Evolutionary conservation across 2,113 vertebrate genomes (phyloP).

Genomic region (Myotis yumanensis): DNA sequence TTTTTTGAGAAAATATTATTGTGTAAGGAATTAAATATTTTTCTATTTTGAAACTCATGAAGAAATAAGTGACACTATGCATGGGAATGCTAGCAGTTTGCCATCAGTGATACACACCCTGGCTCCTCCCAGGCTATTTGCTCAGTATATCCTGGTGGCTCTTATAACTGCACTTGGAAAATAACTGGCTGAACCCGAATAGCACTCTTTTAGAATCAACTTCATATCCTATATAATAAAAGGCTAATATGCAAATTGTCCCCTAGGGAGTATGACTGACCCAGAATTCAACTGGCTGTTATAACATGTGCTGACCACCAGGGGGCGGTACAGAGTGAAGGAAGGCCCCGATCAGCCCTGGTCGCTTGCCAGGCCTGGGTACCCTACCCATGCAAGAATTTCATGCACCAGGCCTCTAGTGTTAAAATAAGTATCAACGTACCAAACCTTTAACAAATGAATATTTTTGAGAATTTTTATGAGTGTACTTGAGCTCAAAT

Average conservation of each 20-base stretch:
- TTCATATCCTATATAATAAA: background rate
- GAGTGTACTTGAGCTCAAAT: background rate
- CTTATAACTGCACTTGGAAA: background rate
- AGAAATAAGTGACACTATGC: background rate
- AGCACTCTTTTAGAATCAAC: background rate
- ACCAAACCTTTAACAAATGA: background rate
- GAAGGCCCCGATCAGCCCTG: no score
- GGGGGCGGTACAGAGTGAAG: no score
- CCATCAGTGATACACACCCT: background rate
- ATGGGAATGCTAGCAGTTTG: background rate
- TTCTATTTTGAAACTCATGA: background rate
- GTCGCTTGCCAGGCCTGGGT: no score
- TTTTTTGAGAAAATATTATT: conserved; percentile 5
- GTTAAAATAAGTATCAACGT: background rate
- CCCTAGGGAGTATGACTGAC: no score
- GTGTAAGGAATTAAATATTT: background rate
- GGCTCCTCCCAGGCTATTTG: background rate
- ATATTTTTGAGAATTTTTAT: background rate
- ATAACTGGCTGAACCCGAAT: background rate
- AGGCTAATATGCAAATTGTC: no score
- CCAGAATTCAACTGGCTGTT: no score
- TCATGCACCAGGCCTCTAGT: background rate
- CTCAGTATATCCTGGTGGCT: background rate
- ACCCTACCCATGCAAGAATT: no score
- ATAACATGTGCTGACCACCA: no score